Base-by-base conservation (phyloP, 2,888 invertebrate species). In the Euphydryas editha region DNA sequence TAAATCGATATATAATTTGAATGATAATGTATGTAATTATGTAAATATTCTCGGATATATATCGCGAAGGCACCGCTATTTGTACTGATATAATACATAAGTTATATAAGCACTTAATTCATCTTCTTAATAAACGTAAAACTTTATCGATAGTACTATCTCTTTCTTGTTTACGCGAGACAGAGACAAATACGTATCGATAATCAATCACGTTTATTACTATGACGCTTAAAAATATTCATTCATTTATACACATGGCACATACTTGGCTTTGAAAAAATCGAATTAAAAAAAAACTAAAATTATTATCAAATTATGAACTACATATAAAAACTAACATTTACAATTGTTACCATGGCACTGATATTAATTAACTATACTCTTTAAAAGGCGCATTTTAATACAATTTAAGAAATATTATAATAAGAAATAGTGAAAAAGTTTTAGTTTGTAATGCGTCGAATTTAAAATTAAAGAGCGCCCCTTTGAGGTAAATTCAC, bases 201-300 rank as follows among this genome's bases (percentile, higher is more conserved):
- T n/a, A n/a, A n/a, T n/a, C n/a, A n/a, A 49, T 17, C 54, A 8
- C 36, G 54, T 54, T 54, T 54, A 54, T 51, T n/a, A 51, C 17
- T 54, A 36, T 17, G 36, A 36, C 17, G 36, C 17, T 30, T 54
- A 36, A 36, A n/a, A 36, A 74, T 76, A 77, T 76, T 75, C 62
- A 69, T 74, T 73, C 67, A 71, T 75, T 83, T 86, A 87, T 86
- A 81, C 87, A 89, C 87, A 91, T 91, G 91, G 91, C 91, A 91
- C 90, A 80, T 83, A 75, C 77, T 83, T 70, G 80, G 54, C 54
- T 86, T 88, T 85, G 80, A 79, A 76, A 42, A 72, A 71, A 73
- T 88, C 84, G 80, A 79, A 75, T 72, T 75, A 42, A 72, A 72
- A 73, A 69, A 30, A 54, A 30, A 44, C 30, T 64, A 44, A 18